phyloP scores from a whole-genome alignment of 2,888 invertebrate genomes.

The Caenorhabditis macrosperma region DNA sequence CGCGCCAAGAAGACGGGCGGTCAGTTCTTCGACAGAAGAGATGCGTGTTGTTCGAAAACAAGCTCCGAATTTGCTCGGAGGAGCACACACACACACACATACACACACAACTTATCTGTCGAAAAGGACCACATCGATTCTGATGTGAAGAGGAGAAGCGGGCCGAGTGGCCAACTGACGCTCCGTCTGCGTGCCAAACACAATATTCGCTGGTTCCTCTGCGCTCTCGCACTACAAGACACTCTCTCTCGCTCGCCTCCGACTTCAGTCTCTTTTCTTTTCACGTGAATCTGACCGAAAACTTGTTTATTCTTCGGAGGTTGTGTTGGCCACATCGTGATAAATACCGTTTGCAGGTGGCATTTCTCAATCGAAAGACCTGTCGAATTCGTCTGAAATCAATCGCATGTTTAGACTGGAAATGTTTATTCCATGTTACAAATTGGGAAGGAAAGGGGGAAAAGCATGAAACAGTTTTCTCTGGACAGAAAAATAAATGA shows the following conservation, averaged over 20 bases:
- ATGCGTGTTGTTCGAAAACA: not conserved
- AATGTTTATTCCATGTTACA: slow-evolving; percentile 8
- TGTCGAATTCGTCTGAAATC: not conserved
- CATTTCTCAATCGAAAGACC: not conserved
- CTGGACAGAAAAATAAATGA: slow-evolving; percentile 19
- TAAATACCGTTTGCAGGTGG: slow-evolving; percentile 21
- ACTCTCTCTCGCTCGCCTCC: slow-evolving; percentile 1
- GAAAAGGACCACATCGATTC: slow-evolving; percentile 10
- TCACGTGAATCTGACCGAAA: slow-evolving; percentile 39
- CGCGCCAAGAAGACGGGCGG: not conserved
- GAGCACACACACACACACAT: too few species aligned
- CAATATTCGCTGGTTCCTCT: slow-evolving; percentile 38
- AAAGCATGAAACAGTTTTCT: slow-evolving; percentile 1
- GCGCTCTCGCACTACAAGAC: not conserved
- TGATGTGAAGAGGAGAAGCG: not conserved
- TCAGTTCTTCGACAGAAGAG: not conserved
- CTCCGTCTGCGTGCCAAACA: slow-evolving; percentile 52
- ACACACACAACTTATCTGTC: not conserved
- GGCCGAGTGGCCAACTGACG: slow-evolving; percentile 30
- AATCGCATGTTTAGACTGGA: not conserved
- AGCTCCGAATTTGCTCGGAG: not conserved
- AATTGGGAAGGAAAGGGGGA: too few species aligned
- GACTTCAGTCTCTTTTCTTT: slow-evolving; percentile 20
- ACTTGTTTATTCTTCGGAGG: slow-evolving; percentile 43
- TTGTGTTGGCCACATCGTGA: not conserved